Evolutionary conservation across 2,113 vertebrate genomes (phyloP).

Genomic region (Rostratula benghalensis): DNA sequence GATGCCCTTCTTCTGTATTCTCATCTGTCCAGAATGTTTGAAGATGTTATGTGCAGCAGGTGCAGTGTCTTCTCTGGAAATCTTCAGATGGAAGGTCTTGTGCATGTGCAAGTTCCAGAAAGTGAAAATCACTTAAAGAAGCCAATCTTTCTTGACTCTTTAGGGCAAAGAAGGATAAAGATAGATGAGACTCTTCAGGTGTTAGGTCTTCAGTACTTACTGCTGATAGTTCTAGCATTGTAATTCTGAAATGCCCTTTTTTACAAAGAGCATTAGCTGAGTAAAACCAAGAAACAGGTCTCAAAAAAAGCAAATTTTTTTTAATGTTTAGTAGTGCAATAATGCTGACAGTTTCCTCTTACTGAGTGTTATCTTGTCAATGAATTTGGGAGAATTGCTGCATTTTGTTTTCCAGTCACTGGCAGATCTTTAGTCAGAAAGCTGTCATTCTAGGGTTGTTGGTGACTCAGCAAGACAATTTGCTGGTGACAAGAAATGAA

Average conservation of each 20-base stretch:
- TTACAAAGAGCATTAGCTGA: background rate
- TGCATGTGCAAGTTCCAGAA: background rate
- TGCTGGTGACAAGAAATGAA: background rate
- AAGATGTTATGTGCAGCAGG: background rate
- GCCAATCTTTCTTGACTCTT: background rate
- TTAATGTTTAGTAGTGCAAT: background rate
- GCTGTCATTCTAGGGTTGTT: background rate
- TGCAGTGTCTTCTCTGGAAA: background rate
- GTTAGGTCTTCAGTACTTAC: background rate
- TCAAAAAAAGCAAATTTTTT: background rate
- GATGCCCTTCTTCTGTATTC: background rate
- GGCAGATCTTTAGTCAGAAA: background rate
- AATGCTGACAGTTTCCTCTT: background rate
- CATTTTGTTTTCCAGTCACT: background rate
- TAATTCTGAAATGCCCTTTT: slow-evolving; percentile 2
- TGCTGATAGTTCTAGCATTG: background rate
- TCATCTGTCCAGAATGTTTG: background rate
- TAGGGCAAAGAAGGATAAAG: background rate
- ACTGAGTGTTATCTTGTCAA: background rate
- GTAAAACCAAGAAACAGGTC: background rate
- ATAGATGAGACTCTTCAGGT: background rate
- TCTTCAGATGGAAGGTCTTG: background rate
- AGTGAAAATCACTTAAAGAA: background rate
- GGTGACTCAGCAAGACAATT: background rate
- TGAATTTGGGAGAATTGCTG: background rate